Percentiles rank a stretch among this genome's conserved stretches.
phyloP scores from a whole-genome alignment of 2,888 invertebrate species.

The Drosophila villosipedis region DNA sequence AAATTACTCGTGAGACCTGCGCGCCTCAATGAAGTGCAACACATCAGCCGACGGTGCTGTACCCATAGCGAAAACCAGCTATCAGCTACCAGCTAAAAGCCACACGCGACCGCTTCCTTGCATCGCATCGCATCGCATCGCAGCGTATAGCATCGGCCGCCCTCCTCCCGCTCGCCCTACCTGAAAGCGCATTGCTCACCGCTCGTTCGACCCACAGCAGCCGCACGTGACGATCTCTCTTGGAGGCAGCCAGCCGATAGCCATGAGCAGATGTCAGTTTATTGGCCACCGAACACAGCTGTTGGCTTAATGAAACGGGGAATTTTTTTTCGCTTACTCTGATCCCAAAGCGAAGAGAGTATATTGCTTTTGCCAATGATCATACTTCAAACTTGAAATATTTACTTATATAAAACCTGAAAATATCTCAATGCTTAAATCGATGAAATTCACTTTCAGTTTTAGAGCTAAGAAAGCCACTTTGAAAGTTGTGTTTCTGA shows the following conservation, averaged over 20 bases:
- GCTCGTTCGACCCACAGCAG: constrained; percentile 10
- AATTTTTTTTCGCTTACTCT: constrained; percentile 18
- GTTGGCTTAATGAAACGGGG: constrained; percentile 35
- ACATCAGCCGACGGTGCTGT: constrained; percentile 70
- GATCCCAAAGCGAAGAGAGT: not conserved
- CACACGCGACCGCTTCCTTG: constrained; percentile 34
- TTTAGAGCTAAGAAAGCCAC: not conserved
- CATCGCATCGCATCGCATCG: not conserved
- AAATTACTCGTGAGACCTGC: constrained; percentile 52
- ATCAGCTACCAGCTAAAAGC: constrained; percentile 33
- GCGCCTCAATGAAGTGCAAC: constrained; percentile 60
- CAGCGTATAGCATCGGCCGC: not conserved
- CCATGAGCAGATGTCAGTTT: constrained; percentile 40
- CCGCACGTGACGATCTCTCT: constrained; percentile 55
- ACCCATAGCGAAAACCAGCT: constrained; percentile 51
- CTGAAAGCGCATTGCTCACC: constrained; percentile 35
- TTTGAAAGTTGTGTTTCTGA: not conserved
- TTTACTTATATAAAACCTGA: not conserved
- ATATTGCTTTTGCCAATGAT: not conserved
- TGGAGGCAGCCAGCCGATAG: constrained; percentile 41
- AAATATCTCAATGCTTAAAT: not conserved
- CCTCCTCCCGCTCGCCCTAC: constrained; percentile 20
- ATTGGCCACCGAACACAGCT: constrained; percentile 51
- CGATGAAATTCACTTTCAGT: not conserved
- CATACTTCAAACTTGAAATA: not conserved